Percentiles rank a stretch among this genome's conserved stretches.
These are phyloP conservation scores for Melipona quadrifasciata DNA, from an alignment of 1,140 invertebrate genomes.

Conservation along the genomic window DNA sequence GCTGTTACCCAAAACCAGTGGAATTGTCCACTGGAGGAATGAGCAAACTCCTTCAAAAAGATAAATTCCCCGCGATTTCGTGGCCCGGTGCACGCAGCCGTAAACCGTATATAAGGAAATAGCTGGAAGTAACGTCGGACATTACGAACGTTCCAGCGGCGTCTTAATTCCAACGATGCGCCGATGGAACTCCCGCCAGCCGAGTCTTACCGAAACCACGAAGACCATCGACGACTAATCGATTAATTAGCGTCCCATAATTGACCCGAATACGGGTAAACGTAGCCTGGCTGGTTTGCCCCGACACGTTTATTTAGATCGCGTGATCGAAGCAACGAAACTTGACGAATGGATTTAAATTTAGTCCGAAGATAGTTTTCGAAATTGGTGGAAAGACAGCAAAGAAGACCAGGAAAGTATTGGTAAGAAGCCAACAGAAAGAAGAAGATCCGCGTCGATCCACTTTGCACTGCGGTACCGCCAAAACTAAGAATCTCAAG, in stretches of 20 bases:
- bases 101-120: background rate
- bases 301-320: background rate
- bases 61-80: background rate
- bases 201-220: slow-evolving; percentile 26
- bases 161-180: slow-evolving; percentile 31
- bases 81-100: background rate
- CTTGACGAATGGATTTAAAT: no score
- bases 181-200: slow-evolving; percentile 6
- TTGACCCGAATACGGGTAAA: background rate
- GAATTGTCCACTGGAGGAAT: background rate
- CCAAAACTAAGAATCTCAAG: slow-evolving; percentile 20
- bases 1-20: background rate
- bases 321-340: background rate
- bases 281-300: background rate
- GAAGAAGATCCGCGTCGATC: slow-evolving; percentile 33
- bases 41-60: background rate
- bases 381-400: no score
- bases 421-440: background rate
- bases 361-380: no score
- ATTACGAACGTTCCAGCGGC: slow-evolving; percentile 3
- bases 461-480: slow-evolving; percentile 36
- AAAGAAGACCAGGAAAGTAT: no score
- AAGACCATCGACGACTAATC: slow-evolving; percentile 16
- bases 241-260: slow-evolving; percentile 26
- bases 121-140: background rate